Base-by-base conservation (phyloP, 2,888 invertebrate species). In the Stenodema calcarata region DNA sequence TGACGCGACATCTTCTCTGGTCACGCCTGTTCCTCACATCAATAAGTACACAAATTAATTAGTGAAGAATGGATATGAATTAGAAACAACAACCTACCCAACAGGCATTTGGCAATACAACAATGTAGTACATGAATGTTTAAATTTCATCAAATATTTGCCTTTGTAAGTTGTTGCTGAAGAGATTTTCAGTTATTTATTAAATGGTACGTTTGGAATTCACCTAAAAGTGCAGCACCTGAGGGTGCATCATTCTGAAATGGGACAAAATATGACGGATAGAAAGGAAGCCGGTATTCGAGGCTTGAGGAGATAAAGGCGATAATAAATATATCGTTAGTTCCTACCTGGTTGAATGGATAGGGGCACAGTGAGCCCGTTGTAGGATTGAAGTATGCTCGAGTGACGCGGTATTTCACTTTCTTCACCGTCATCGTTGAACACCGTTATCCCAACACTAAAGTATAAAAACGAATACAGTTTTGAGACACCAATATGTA, bases 341-440 rank as follows among this genome's bases (percentile, higher is more conserved):
- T 27, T 69, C 18, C 18, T 80, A 88, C 88, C 88, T 80, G 88
- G 88, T 81, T 88, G 88, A 18, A 88, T 84, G 14, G 87, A 81
- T 12, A 86, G 70, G n/a, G 88, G 86, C 2, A 87, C 76, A 7
- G 76, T n/a, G 44, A 85, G 84, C 89, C 89, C 82, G n/a, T 87
- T 82, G 47, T 86, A 87, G 1, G 87, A 83, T n/a, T 81, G 70
- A 28, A 87, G 54, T 14, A 88, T 87, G 50, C 75, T 88, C 0
- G 87, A 75, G 54, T 88, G 88, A 14, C 88, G 85, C 44, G 75
- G 88, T 47, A 88, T 79, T 50, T 88, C 88, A n/a, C 76, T 86
- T 82, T 88, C 88, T 86, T 88, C 87, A 30, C 88, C 88, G 23
- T 87, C 85, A 47, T 87, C 88, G 54, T 88, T 79, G 14, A 88